phyloP scores from a whole-genome alignment of 2,888 invertebrate species.

The Dryadula phaetusa region DNA sequence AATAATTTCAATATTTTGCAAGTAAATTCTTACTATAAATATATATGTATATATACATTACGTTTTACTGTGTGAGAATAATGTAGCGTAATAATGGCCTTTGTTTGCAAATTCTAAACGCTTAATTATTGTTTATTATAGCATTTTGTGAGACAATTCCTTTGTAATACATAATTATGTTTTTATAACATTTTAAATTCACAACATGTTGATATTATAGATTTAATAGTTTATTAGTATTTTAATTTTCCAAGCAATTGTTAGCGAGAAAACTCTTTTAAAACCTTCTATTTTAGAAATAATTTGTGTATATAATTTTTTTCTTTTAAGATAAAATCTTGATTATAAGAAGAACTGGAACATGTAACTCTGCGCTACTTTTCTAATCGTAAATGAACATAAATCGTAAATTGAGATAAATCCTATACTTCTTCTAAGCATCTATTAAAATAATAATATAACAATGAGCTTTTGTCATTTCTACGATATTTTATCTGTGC shows the following conservation, averaged over 20 bases:
- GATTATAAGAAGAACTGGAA: too few relatives aligned
- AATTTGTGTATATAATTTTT: too few relatives aligned
- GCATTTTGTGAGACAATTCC: slow-evolving; percentile 28
- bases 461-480: too few relatives aligned
- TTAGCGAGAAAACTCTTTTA: too few relatives aligned
- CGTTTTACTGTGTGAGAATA: slow-evolving; percentile 27
- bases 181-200: slow-evolving; percentile 4
- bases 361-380: too few relatives aligned
- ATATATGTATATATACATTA: not conserved
- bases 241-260: not conserved
- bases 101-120: slow-evolving; percentile 41
- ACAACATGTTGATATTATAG: not conserved
- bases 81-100: slow-evolving; percentile 35
- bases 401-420: too few relatives aligned
- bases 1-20: not conserved
- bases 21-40: not conserved
- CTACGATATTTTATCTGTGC: too few relatives aligned
- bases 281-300: too few relatives aligned
- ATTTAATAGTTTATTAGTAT: not conserved
- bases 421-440: too few relatives aligned
- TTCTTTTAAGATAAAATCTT: too few relatives aligned
- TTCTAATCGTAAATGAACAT: too few relatives aligned
- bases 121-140: slow-evolving; percentile 36
- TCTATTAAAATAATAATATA: too few relatives aligned
- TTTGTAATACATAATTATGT: slow-evolving; percentile 10